These are phyloP conservation scores for Diarsia mendica DNA, from an alignment of 2,888 invertebrate genomes.

Conservation along the genomic window DNA sequence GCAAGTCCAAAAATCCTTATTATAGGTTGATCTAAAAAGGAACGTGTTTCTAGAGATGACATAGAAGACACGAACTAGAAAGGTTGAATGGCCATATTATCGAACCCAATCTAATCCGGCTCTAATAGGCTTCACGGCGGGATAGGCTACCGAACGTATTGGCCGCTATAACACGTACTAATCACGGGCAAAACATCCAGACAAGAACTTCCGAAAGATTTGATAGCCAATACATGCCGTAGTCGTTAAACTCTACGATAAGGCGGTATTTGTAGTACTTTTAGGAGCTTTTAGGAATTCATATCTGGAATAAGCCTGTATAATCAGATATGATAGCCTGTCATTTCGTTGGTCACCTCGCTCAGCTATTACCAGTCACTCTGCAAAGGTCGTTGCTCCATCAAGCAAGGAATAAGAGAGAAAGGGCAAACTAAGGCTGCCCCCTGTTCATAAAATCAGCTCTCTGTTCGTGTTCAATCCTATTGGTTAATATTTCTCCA, in stretches of 20 bases:
- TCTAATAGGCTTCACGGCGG: conserved; percentile 25
- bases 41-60: conserved; percentile 7
- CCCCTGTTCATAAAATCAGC: too few species aligned
- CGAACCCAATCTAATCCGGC: conserved; percentile 41
- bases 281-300: too few species aligned
- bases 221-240: conserved; percentile 15
- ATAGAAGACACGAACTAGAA: conserved; percentile 10
- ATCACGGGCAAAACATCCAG: conserved; percentile 25
- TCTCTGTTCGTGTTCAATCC: too few species aligned
- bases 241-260: conserved; percentile 28
- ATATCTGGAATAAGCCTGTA: not conserved
- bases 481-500: too few species aligned
- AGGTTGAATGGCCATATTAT: conserved; percentile 36
- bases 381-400: not conserved
- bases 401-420: not conserved
- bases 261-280: conserved; percentile 8
- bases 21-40: not conserved
- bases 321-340: not conserved
- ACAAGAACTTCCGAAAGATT: conserved; percentile 27
- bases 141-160: conserved; percentile 25
- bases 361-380: not conserved
- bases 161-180: conserved; percentile 41
- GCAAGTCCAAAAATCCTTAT: not conserved
- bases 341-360: not conserved
- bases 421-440: too few species aligned